These are phyloP conservation scores for Lanistes nyassanus DNA, from an alignment of 1,140 invertebrate species.

Conservation along the genomic window DNA sequence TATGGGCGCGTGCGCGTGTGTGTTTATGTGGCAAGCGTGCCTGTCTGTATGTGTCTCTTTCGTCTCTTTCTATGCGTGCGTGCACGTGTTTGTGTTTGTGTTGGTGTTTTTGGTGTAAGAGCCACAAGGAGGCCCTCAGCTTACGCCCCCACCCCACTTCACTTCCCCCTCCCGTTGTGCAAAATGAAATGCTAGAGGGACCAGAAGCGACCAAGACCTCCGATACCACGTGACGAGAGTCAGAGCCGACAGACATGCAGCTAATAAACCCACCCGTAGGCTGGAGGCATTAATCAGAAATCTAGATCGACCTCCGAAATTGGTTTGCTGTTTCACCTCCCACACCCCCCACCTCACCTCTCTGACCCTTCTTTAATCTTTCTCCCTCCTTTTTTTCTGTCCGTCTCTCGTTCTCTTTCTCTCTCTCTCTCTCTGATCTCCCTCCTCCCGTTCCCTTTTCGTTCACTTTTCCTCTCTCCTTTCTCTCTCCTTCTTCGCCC, in stretches of 20 bases:
- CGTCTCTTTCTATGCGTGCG: background rate
- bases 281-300: background rate
- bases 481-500: background rate
- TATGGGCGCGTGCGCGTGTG: constrained; percentile 7
- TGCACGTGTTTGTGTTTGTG: background rate
- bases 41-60: constrained; percentile 3
- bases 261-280: background rate
- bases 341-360: background rate
- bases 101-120: too few relatives aligned
- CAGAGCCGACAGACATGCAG: background rate
- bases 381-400: constrained; percentile 6
- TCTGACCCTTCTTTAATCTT: background rate
- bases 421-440: background rate
- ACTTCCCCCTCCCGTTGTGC: too few relatives aligned
- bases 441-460: background rate
- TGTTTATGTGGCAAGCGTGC: constrained; percentile 6
- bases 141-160: too few relatives aligned
- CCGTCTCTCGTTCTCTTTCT: constrained; percentile 14
- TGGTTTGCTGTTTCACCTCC: background rate
- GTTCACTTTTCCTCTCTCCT: background rate
- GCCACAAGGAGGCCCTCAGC: too few relatives aligned
- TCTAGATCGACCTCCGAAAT: background rate
- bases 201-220: too few relatives aligned
- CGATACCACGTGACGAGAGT: too few relatives aligned
- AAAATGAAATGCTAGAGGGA: too few relatives aligned